These are phyloP conservation scores for Molorchus minor DNA, from an alignment of 2,888 invertebrate genomes.

Conservation along the genomic window DNA sequence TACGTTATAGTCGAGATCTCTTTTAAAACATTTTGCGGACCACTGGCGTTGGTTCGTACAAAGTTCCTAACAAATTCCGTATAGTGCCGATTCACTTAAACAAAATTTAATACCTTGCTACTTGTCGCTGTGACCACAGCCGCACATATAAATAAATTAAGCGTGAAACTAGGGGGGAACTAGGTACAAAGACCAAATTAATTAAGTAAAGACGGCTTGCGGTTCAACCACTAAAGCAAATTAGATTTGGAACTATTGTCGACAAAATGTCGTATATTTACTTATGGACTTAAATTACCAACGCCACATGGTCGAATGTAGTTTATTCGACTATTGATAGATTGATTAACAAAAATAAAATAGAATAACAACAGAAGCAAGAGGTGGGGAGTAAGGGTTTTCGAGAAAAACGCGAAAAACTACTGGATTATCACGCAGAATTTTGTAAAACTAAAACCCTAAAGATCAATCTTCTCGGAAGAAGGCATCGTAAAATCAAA, in stretches of 20 bases:
- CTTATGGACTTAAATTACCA: no score
- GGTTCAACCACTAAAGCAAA: conserved; percentile 14
- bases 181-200: conserved; percentile 6
- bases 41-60: not conserved
- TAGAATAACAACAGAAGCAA: no score
- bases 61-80: conserved; percentile 3
- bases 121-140: conserved; percentile 12
- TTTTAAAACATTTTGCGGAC: conserved; percentile 12
- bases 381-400: no score
- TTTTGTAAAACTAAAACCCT: no score
- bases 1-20: no score
- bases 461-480: no score
- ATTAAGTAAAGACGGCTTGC: conserved; percentile 14
- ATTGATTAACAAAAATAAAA: no score
- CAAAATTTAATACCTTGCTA: conserved; percentile 10
- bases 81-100: conserved; percentile 7
- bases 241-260: conserved; percentile 17
- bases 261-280: conserved; percentile 7
- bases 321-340: no score
- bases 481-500: no score
- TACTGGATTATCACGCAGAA: no score
- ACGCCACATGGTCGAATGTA: no score
- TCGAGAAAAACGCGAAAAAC: no score
- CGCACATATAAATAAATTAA: conserved; percentile 19
- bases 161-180: conserved; percentile 24